Percentiles rank a stretch among this genome's conserved stretches.
phyloP scores from a whole-genome alignment of 2,113 vertebrate species.

The Mustelus asterias region DNA sequence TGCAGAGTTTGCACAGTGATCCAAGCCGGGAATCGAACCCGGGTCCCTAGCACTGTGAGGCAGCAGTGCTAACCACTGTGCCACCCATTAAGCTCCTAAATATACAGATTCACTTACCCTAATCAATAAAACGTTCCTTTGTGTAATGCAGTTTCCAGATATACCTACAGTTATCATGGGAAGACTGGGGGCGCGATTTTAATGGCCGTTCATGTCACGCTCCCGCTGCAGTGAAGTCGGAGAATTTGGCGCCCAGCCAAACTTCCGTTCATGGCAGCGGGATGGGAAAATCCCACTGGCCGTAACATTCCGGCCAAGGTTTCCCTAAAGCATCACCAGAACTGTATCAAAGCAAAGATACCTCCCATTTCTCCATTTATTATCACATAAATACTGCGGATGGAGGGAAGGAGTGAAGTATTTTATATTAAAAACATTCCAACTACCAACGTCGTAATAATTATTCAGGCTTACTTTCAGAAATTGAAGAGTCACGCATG shows the following conservation, averaged over 20 bases:
- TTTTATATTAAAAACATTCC: not conserved
- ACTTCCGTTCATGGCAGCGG: too few species aligned
- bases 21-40: too few species aligned
- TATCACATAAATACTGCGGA: not conserved
- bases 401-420: not conserved
- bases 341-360: not conserved
- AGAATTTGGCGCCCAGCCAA: too few species aligned
- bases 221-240: too few species aligned
- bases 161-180: not conserved
- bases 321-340: not conserved
- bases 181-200: not conserved
- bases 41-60: too few species aligned
- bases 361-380: not conserved
- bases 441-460: not conserved
- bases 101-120: not conserved
- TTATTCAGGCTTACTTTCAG: not conserved
- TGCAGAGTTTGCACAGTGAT: too few species aligned
- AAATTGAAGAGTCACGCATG: not conserved
- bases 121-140: not conserved
- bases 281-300: too few species aligned
- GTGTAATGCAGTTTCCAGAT: not conserved
- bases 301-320: not conserved
- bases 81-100: not conserved
- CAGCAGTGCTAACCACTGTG: too few species aligned
- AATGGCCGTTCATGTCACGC: too few species aligned